Base-by-base conservation (phyloP, 2,113 vertebrate genomes). In the Oenanthe melanoleuca region DNA sequence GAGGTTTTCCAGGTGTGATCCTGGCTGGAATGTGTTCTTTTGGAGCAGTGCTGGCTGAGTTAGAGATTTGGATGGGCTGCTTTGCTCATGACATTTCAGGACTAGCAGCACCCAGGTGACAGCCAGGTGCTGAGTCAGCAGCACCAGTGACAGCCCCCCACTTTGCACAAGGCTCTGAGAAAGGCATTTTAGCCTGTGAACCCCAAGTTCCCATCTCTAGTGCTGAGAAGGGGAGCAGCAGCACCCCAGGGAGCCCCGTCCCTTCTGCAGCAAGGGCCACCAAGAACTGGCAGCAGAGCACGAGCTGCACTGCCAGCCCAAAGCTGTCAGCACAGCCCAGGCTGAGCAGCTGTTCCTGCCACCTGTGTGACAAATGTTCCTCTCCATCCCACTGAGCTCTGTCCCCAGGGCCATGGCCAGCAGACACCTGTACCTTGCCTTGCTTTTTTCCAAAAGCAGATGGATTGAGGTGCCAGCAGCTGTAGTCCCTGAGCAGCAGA, bases 311-410 rank as follows among this genome's bases (percentile, higher is more conserved):
- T 53, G 10, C 14, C n/a, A 55, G 20, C 52, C 59, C 37, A 75
- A 26, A 9, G 18, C 57, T 14, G 19, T 13, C 25, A 31, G 19
- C 8, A 6, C 5, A 37, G 65, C 72, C 56, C 38, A 45, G 71
- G 9, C 18, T 37, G 49, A 56, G 73, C 81, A 38, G 17, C 73
- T 40, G 12, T 9, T 63, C 17, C 22, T 81, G 87, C n/a, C 77
- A 10, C 18, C n/a, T 8, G 14, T 10, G 26, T 78, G 79, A 69
- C 49, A 50, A 42, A 5, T 4, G 50, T 14, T 57, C 60, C 83
- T 69, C 15, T 61, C 23, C 59, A 8, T 28, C 70, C 0, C 0
- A 16, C 66, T 70, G 64, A 80, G 69, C 1, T 0, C 38, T 80
- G 64, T 55, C 81, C 74, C 29, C 8, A 14, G 78, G 75, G 38